phyloP scores from a whole-genome alignment of 2,888 invertebrate genomes.

The Epinotia brunnichana region DNA sequence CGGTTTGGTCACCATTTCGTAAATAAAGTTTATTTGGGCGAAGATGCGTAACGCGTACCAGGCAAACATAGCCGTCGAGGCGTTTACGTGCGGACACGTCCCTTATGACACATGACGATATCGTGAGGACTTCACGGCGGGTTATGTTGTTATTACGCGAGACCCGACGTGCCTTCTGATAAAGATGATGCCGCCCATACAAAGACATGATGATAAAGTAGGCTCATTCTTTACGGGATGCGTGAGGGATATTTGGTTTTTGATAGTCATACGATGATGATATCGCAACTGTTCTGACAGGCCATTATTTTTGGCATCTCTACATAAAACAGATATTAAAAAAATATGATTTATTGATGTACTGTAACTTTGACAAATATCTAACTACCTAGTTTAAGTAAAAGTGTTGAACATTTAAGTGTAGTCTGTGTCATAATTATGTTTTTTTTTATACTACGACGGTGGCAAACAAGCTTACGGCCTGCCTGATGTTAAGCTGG shows the following conservation, averaged over 20 bases:
- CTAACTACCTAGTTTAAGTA: no score
- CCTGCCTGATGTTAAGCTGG: no score
- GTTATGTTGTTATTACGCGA: not conserved
- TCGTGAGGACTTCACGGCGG: constrained; percentile 7
- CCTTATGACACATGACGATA: constrained; percentile 18
- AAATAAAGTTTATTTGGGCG: constrained; percentile 25
- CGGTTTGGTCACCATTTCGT: not conserved
- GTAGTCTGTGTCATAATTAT: no score
- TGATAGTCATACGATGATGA: not conserved
- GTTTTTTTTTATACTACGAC: no score
- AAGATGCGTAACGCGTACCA: constrained; percentile 2
- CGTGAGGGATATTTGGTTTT: not conserved
- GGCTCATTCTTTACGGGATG: not conserved
- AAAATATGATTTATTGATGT: no score
- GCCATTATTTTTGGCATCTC: no score
- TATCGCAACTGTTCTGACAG: no score
- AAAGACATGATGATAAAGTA: constrained; percentile 6
- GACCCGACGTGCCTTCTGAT: not conserved
- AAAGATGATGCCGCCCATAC: constrained; percentile 1
- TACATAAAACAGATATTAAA: no score
- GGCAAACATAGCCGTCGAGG: constrained; percentile 13
- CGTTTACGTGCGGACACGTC: constrained; percentile 17
- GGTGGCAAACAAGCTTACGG: no score
- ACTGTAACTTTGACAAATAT: no score
- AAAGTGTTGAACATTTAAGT: no score